Evolutionary conservation across 2,113 vertebrate species (phyloP), one percentile per base, ranked within the genome.

Genomic region (Cyprinus carpio): DNA sequence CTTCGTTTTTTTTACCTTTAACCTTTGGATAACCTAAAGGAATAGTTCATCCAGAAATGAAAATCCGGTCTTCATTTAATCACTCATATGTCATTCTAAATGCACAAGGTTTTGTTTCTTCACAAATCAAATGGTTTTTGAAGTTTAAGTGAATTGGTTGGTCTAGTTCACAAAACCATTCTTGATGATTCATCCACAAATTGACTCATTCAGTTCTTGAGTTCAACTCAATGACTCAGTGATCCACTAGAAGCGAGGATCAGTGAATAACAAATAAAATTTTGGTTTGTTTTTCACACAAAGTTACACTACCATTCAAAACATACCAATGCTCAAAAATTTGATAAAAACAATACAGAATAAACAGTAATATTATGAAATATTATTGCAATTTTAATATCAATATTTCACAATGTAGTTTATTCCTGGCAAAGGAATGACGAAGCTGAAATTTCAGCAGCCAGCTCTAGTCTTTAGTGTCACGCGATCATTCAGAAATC

Each of bases 21-120:
- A 81, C 34, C 78, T 77, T 77, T 49, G 67, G 60, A 54, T 77
- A 64, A 67, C 75, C 72, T 75, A 74, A 43, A 46, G 71, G 37
- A 46, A 74, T 46, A 74, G 37, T 3, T 74, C 8, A 74, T 46
- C 23, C 23, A 15, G 34, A 75, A 75, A 75, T 51, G 13, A 75
- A 75, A 75, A 43, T 74, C 23, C 11, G 1, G 37, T 46, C 72
- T 27, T 49, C 12, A 25, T 49, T 75, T 27, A 75, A 75, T 49
- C 40, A 74, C 71, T 11, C 37, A 43, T 11, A 9, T 27, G 40
- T 74, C 40, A 46, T n/a, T 46, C 23, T 31, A 46, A 46, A 75
- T 27, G n/a, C 20, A 58, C 25, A 37, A 71, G 18, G 46, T 65
- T 49, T 34, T 6, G 29, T 34, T 51, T 71, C 20, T 16, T 31